A percentile compares a stretch with the other conserved stretches of the same genome.
These are phyloP conservation scores for Nothobranchius furzeri DNA, from an alignment of 2,113 vertebrate genomes.

Conservation along the genomic window DNA sequence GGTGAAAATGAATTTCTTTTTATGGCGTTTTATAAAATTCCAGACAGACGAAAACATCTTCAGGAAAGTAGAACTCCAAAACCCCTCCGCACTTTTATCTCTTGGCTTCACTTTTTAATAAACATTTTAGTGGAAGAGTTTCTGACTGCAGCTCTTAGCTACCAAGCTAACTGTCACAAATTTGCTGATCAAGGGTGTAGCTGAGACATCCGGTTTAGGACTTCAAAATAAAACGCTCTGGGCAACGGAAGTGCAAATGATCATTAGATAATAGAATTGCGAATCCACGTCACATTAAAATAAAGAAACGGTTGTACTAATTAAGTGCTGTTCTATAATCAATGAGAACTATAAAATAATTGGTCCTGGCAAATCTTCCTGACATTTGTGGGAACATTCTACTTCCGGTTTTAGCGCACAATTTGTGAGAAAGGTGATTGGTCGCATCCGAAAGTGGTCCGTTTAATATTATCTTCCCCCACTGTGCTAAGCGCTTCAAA, in stretches of 20 bases:
- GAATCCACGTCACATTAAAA: too few relatives aligned
- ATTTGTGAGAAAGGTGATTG: background rate
- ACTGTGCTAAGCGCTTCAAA: too few relatives aligned
- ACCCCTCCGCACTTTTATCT: background rate
- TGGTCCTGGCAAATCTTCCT: too few relatives aligned
- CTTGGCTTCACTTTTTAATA: background rate
- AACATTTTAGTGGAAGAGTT: slow-evolving; percentile 40
- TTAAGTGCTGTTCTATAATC: too few relatives aligned
- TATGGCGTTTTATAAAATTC: slow-evolving; percentile 93
- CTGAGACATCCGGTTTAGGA: background rate
- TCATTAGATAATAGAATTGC: too few relatives aligned
- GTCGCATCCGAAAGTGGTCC: slow-evolving; percentile 34
- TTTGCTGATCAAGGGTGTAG: background rate
- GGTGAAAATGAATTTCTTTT: slow-evolving; percentile 88
- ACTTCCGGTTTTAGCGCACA: too few relatives aligned
- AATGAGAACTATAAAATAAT: too few relatives aligned
- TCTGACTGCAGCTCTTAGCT: slow-evolving; percentile 1
- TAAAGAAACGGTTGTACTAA: too few relatives aligned
- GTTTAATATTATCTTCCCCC: slow-evolving; percentile 63
- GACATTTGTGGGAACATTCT: too few relatives aligned
- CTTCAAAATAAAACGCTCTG: slow-evolving; percentile 46
- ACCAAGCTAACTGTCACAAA: slow-evolving; percentile 46
- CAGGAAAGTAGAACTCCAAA: background rate
- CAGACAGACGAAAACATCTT: slow-evolving; percentile 88
- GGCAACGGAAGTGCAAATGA: too few relatives aligned